Conservation (phyloP, 2,888 invertebrate species). For the Lapara coniferarum region DNA sequence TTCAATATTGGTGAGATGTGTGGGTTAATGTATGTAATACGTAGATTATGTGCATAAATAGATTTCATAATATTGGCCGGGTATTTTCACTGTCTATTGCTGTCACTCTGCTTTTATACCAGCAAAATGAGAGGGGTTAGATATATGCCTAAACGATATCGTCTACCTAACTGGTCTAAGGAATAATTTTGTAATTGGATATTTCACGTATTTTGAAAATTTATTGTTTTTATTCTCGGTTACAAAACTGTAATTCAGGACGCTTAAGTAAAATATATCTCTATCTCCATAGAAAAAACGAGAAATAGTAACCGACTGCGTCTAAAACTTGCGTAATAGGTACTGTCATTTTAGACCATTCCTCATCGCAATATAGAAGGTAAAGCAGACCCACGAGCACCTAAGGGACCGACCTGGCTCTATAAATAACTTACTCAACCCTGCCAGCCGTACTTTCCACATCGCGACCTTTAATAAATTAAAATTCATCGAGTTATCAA, state of each 20-base stretch:
- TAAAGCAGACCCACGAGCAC: neutral
- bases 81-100: neutral
- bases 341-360: neutral
- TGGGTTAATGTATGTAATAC: neutral
- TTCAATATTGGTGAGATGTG: neutral
- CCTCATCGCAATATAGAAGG: neutral
- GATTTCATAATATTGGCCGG: neutral
- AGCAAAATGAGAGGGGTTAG: too few relatives aligned
- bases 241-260: too few relatives aligned
- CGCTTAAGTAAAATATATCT: neutral
- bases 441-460: conserved; percentile 39
- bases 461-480: conserved; percentile 61
- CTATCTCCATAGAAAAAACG: too few relatives aligned
- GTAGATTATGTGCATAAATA: neutral
- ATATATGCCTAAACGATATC: too few relatives aligned
- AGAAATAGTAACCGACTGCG: neutral
- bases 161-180: too few relatives aligned
- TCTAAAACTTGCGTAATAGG: neutral
- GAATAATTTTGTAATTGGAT: too few relatives aligned
- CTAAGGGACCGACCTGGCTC: conserved; percentile 11
- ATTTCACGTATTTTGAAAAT: too few relatives aligned
- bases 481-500: conserved; percentile 64
- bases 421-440: conserved; percentile 38
- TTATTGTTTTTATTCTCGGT: too few relatives aligned
- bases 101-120: too few relatives aligned